Conservation (phyloP, 2,797 vertebrate genomes). For the Telmatherina bonti region DNA sequence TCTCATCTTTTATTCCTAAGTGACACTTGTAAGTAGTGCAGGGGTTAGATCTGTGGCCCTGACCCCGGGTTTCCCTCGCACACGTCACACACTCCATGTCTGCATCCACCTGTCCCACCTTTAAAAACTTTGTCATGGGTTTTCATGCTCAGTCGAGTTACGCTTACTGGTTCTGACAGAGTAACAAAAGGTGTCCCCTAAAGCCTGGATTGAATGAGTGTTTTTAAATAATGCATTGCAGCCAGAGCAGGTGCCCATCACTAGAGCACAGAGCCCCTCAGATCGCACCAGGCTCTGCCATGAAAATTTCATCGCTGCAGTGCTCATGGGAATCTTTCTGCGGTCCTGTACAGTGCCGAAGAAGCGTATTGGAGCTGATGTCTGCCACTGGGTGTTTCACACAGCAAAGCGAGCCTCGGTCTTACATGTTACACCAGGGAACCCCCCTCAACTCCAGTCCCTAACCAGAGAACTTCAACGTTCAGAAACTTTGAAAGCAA, state of each 20-base stretch:
- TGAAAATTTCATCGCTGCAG: slow-evolving; percentile 76
- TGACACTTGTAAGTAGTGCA: slow-evolving; percentile 53
- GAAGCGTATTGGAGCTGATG: slow-evolving; percentile 48
- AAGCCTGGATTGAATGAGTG: slow-evolving; percentile 79
- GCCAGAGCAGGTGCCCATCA: slow-evolving; percentile 74
- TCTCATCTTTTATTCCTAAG: slow-evolving; percentile 72
- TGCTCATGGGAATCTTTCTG: slow-evolving; percentile 71
- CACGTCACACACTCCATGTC: slow-evolving; percentile 41
- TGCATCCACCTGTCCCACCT: slow-evolving; percentile 57
- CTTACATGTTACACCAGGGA: slow-evolving; percentile 39
- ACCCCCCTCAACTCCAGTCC: slow-evolving; percentile 2
- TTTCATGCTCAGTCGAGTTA: slow-evolving; percentile 51
- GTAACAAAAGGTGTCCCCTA: slow-evolving; percentile 79
- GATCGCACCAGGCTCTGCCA: slow-evolving; percentile 71
- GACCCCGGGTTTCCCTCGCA: slow-evolving; percentile 61
- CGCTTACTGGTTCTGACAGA: slow-evolving; percentile 75
- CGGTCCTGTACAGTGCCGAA: slow-evolving; percentile 53
- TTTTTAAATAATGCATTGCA: slow-evolving; percentile 81
- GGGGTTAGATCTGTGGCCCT: slow-evolving; percentile 31
- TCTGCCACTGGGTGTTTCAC: slow-evolving; percentile 59
- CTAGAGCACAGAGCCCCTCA: slow-evolving; percentile 70
- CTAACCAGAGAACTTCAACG: slow-evolving; percentile 14
- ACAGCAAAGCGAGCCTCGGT: slow-evolving; percentile 27
- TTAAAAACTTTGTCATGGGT: slow-evolving; percentile 42
- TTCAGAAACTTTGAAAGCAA: too few species aligned